Evolutionary conservation across 53 echinoderm and acorn worm genomes (phyloP).

Genomic region (Holothuria leucospilota): DNA sequence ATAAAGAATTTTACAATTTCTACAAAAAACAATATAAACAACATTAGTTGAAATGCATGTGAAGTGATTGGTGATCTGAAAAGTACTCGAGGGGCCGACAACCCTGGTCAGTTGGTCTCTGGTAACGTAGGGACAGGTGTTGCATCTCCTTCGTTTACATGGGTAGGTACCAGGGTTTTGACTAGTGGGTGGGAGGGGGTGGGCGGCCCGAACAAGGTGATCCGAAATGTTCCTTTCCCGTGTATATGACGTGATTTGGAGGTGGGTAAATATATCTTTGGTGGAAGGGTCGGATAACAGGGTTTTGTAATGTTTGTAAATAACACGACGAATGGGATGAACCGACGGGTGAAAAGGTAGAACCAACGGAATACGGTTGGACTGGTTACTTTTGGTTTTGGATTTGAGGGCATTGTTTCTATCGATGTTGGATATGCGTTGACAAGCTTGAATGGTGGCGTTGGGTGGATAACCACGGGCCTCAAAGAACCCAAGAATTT

Average conservation of each 20-base stretch:
- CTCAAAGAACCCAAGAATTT: conserved; percentile 3
- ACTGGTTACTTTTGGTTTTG: neutral
- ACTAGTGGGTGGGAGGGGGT: neutral
- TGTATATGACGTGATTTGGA: neutral
- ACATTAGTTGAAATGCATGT: no score
- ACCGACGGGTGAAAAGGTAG: neutral
- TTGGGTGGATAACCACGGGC: no score
- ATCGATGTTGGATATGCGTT: neutral
- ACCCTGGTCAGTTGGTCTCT: no score
- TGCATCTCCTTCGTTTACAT: no score
- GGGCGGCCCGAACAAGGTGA: neutral
- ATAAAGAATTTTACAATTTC: neutral
- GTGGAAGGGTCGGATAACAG: no score
- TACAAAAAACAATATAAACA: no score
- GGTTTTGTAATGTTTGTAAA: no score
- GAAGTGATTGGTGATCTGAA: no score
- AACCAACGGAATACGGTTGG: neutral
- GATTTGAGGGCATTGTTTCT: neutral
- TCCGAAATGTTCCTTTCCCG: neutral
- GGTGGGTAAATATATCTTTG: neutral
- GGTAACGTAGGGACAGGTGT: no score
- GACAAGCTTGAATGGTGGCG: neutral
- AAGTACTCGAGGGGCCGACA: no score
- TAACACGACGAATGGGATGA: no score
- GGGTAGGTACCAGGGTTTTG: no score